These are phyloP conservation scores for Calosoma granatense DNA, from an alignment of 1,140 invertebrate species.

Conservation along the genomic window DNA sequence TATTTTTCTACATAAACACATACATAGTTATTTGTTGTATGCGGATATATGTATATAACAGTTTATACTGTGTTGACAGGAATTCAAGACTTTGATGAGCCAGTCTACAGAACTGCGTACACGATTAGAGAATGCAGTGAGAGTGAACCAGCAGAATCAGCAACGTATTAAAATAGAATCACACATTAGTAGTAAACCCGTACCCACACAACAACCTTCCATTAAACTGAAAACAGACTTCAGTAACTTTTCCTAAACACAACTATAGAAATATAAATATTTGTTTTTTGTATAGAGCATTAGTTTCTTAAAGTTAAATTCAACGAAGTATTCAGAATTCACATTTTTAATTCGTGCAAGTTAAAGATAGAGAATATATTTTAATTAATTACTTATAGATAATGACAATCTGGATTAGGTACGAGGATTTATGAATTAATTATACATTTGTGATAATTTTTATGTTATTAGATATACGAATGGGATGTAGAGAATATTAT, in stretches of 20 bases:
- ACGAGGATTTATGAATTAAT: too few relatives aligned
- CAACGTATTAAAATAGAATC: slow-evolving; percentile 32
- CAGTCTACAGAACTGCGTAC: slow-evolving; percentile 65
- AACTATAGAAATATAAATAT: neutral
- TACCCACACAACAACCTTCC: slow-evolving; percentile 56
- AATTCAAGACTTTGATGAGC: slow-evolving; percentile 85
- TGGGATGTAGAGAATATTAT: too few relatives aligned
- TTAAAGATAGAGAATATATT: too few relatives aligned
- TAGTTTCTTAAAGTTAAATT: too few relatives aligned
- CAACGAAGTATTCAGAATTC: too few relatives aligned
- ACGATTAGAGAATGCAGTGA: slow-evolving; percentile 77
- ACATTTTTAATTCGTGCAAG: too few relatives aligned
- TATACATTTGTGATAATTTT: too few relatives aligned
- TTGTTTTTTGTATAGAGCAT: too few relatives aligned
- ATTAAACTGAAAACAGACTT: slow-evolving; percentile 96
- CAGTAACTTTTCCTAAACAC: slow-evolving; percentile 72
- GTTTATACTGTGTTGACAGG: slow-evolving; percentile 50
- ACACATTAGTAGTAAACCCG: slow-evolving; percentile 35
- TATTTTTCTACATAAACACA: neutral
- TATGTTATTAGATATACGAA: too few relatives aligned
- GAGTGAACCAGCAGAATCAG: slow-evolving; percentile 53
- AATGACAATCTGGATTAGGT: too few relatives aligned
- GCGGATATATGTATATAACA: slow-evolving; percentile 6
- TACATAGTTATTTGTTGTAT: neutral
- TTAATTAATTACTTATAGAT: too few relatives aligned